Conservation (phyloP, 2,888 invertebrate species). For the Rhagonycha lutea region DNA sequence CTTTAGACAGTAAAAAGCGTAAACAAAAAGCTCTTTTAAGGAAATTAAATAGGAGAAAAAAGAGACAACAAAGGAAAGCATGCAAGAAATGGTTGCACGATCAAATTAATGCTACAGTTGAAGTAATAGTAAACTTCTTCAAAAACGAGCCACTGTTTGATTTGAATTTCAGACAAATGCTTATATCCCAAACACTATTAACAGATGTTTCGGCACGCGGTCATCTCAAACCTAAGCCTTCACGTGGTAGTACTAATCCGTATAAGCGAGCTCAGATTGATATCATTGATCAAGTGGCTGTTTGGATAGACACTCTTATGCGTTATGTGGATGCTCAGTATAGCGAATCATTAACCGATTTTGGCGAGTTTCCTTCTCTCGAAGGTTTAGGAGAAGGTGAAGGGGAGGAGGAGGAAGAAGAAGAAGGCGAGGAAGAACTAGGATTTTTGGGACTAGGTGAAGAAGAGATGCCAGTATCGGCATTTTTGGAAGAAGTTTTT, state of each 20-base stretch:
- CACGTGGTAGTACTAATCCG: slow-evolving; percentile 36
- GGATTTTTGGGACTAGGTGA: background rate
- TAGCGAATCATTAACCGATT: slow-evolving; percentile 42
- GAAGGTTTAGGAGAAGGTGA: slow-evolving; percentile 19
- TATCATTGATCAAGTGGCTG: slow-evolving; percentile 44
- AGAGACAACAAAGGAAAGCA: slow-evolving; percentile 33
- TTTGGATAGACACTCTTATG: slow-evolving; percentile 47
- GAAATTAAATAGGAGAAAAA: slow-evolving; percentile 24
- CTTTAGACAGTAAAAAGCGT: slow-evolving; percentile 37
- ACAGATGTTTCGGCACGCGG: slow-evolving; percentile 27
- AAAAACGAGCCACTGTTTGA: slow-evolving; percentile 40
- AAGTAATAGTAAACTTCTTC: slow-evolving; percentile 40
- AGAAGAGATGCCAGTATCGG: background rate
- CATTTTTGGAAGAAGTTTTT: background rate
- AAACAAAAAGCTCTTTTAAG: slow-evolving; percentile 22
- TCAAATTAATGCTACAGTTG: slow-evolving; percentile 15
- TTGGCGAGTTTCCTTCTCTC: slow-evolving; percentile 26
- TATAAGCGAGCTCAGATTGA: slow-evolving; percentile 36
- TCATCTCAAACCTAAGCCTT: slow-evolving; percentile 33
- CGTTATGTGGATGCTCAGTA: slow-evolving; percentile 45
- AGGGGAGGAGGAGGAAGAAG: slow-evolving; percentile 13
- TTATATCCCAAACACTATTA: slow-evolving; percentile 44
- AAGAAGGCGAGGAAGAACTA: slow-evolving; percentile 18
- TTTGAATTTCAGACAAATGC: slow-evolving; percentile 45
- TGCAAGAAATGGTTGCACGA: slow-evolving; percentile 30